These are phyloP conservation scores for Cercocebus atys DNA, from an alignment of 2,113 vertebrate species.

Conservation along the genomic window DNA sequence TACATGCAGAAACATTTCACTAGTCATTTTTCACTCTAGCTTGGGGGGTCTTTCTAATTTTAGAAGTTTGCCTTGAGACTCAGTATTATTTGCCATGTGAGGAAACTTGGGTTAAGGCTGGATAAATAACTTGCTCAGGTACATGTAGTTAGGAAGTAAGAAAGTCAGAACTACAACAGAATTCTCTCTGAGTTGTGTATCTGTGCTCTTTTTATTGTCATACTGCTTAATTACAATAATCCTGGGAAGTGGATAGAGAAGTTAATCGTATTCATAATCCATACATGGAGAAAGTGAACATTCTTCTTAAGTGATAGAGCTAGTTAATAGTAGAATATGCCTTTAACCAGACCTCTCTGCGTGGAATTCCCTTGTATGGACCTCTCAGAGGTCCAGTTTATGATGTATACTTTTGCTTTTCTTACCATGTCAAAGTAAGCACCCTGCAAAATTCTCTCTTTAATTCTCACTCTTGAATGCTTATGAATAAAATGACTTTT, in stretches of 20 bases:
- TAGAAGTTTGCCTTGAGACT: background rate
- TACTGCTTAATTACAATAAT: background rate
- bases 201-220: background rate
- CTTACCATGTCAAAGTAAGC: background rate
- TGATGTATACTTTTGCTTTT: background rate
- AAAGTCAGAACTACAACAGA: background rate
- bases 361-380: background rate
- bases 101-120: background rate
- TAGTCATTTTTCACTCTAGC: background rate
- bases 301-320: background rate
- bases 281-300: background rate
- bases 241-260: background rate
- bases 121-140: background rate
- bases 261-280: background rate
- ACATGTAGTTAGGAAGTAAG: background rate
- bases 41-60: background rate
- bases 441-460: background rate
- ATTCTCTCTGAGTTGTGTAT: background rate
- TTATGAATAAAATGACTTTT: constrained; percentile 37
- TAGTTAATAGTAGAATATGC: background rate
- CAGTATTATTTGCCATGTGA: background rate
- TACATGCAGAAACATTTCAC: background rate
- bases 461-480: background rate
- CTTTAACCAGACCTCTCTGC: background rate
- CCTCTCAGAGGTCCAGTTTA: background rate